These are phyloP conservation scores for Clarias pachynema DNA, from an alignment of 2,797 vertebrate genomes.

Conservation along the genomic window DNA sequence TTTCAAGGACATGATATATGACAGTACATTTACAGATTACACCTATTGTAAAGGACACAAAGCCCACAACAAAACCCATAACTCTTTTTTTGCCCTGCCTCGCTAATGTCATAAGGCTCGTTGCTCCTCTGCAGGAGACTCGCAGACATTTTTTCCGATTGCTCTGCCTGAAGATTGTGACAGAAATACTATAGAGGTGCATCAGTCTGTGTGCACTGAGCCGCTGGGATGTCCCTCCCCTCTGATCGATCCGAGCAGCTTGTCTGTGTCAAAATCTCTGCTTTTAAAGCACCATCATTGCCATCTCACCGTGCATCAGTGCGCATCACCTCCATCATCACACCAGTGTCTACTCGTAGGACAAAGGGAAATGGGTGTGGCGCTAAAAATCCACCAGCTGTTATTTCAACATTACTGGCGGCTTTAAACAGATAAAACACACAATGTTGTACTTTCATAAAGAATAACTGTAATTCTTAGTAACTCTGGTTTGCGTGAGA, in stretches of 20 bases:
- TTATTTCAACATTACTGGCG: background rate
- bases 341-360: background rate
- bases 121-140: background rate
- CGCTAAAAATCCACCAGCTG: background rate
- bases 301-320: background rate
- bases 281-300: background rate
- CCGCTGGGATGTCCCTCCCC: slow-evolving; percentile 3
- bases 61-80: slow-evolving; percentile 7
- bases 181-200: slow-evolving; percentile 8
- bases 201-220: slow-evolving; percentile 17
- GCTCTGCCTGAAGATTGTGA: background rate
- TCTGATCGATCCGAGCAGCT: background rate
- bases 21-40: slow-evolving; percentile 20
- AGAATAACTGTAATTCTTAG: no score
- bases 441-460: no score
- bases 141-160: background rate
- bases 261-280: background rate
- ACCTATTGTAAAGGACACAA: background rate
- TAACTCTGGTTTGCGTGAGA: background rate
- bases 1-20: slow-evolving; percentile 8
- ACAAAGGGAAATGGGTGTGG: background rate
- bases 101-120: background rate
- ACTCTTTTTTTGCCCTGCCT: slow-evolving; percentile 1
- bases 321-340: background rate
- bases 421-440: no score